Conservation (phyloP, 2,888 invertebrate species). For the Drosophila birchii region DNA sequence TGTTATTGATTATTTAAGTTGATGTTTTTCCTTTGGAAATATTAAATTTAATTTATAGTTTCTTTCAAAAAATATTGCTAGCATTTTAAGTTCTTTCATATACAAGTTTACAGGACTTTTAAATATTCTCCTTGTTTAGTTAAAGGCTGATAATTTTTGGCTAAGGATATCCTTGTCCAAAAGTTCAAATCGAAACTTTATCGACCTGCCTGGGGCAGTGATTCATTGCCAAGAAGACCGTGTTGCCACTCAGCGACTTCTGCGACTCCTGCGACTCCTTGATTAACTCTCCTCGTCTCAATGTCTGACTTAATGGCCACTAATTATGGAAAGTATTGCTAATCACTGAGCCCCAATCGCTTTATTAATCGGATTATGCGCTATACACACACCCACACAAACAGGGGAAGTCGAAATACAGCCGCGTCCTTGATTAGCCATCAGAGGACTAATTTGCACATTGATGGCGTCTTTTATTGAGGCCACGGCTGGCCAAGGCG, state of each 20-base stretch:
- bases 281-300: slow-evolving; percentile 35
- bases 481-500: slow-evolving; percentile 37
- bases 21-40: not conserved
- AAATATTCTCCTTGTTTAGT: not conserved
- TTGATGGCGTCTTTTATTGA: slow-evolving; percentile 77
- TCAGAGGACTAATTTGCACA: slow-evolving; percentile 76
- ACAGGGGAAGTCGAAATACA: slow-evolving; percentile 31
- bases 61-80: not conserved
- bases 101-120: too few species aligned
- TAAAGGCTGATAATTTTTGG: not conserved
- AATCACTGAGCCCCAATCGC: slow-evolving; percentile 73
- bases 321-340: slow-evolving; percentile 79
- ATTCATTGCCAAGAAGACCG: not conserved
- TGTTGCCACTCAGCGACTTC: not conserved
- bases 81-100: not conserved
- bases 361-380: slow-evolving; percentile 76
- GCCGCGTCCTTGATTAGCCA: slow-evolving; percentile 67
- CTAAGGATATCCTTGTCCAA: not conserved
- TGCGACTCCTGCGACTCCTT: slow-evolving; percentile 1
- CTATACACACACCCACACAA: slow-evolving; percentile 38
- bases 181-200: slow-evolving; percentile 27
- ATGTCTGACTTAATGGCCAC: slow-evolving; percentile 59
- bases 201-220: slow-evolving; percentile 13
- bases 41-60: not conserved
- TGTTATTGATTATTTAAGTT: not conserved